Evolutionary conservation across 2,888 invertebrate species (phyloP), one percentile per base, ranked within the genome.

Genomic region (Rhaphigaster nebulosa): DNA sequence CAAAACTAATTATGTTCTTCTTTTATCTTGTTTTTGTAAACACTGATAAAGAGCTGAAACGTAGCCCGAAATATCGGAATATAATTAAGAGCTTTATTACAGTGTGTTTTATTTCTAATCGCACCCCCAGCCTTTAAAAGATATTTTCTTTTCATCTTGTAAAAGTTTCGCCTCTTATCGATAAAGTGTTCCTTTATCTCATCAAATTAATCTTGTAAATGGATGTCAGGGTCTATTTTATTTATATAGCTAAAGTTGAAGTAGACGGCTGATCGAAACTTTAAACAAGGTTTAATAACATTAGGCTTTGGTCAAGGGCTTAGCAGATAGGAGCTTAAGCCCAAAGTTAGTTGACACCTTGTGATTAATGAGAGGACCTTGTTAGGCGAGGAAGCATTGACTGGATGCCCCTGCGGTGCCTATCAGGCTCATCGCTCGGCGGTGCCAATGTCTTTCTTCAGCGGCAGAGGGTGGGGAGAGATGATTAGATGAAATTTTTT

Each of bases 401-500:
- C 60, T n/a, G n/a, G 13, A n/a, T n/a, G n/a, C n/a, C n/a, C n/a
- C n/a, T n/a, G n/a, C n/a, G n/a, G n/a, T n/a, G 26, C 29, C n/a
- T 29, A n/a, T 13, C 60, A 12, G 10, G 5, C 60, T 13, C n/a
- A 60, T 60, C n/a, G 13, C n/a, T 2, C 6, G 15, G 1, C 4
- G 3, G 29, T 65, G 70, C 38, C 70, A 76, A 76, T 38, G 38
- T 6, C 34, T 34, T 76, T 76, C 70, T 76, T 76, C 70, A 76
- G 38, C 18, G 8, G 34, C 4, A 23, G 1, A 76, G 1, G 15
- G 20, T 18, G 18, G 34, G 1, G 34, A 10, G n/a, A 15, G 34
- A 10, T 76, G 70, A 38, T 76, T 38, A 76, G 38, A 76, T 76
- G 70, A 76, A 76, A 76, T 76, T 76, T 76, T 76, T 76, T 76